phyloP scores from a whole-genome alignment of 2,888 invertebrate species.

The Chouioia cunea region DNA sequence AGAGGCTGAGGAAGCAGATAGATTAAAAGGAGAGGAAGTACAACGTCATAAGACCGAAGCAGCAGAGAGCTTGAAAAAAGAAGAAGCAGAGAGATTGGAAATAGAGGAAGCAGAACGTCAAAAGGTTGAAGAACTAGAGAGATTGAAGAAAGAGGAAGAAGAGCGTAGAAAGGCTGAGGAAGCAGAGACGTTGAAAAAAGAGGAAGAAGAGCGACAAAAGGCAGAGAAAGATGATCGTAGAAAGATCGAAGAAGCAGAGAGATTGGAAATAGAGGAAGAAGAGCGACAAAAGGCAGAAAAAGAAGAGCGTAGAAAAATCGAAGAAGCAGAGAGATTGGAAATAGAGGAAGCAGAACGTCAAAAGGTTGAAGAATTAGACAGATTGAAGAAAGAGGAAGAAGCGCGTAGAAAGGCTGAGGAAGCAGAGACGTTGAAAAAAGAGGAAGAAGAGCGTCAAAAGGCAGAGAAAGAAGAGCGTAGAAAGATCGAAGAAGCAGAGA shows the following conservation, averaged over 20 bases:
- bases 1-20: conserved; percentile 47
- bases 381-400: conserved; percentile 48
- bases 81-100: conserved; percentile 47
- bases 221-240: conserved; percentile 42
- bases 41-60: conserved; percentile 47
- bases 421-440: conserved; percentile 35
- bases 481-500: conserved; percentile 47
- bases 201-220: conserved; percentile 45
- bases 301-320: neutral
- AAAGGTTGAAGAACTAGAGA: conserved; percentile 42
- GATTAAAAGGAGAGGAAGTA: conserved; percentile 42
- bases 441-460: conserved; percentile 45
- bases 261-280: conserved; percentile 43
- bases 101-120: conserved; percentile 46
- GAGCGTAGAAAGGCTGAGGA: conserved; percentile 44
- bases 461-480: conserved; percentile 42
- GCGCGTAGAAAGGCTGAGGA: conserved; percentile 44
- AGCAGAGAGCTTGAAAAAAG: conserved; percentile 7
- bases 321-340: conserved; percentile 47
- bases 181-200: conserved; percentile 35
- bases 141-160: conserved; percentile 48
- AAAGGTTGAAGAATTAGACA: conserved; percentile 41
- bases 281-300: conserved; percentile 47
- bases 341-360: conserved; percentile 46
- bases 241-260: conserved; percentile 47